phyloP scores from a whole-genome alignment of 2,888 invertebrate genomes.

The Dasysyrphus albostriatus region DNA sequence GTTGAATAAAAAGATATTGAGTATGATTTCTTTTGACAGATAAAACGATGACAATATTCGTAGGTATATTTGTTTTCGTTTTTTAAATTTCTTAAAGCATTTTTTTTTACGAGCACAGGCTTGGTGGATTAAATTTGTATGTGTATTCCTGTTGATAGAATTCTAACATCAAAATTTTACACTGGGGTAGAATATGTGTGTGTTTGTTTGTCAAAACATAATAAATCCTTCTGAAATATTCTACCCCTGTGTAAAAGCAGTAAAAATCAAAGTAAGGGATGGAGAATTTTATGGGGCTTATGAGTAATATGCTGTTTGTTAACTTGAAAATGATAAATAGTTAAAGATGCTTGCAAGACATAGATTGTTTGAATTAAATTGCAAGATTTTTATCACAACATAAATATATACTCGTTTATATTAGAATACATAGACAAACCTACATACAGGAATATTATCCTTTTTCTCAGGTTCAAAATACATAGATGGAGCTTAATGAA shows the following conservation, averaged over 20 bases:
- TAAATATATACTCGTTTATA: constrained; percentile 20
- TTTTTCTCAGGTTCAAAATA: constrained; percentile 18
- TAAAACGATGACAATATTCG: neutral
- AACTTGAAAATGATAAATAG: constrained; percentile 60
- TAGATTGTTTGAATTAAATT: neutral
- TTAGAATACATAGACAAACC: too few relatives aligned
- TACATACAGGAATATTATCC: constrained; percentile 2
- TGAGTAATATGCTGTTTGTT: constrained; percentile 30
- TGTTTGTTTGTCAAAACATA: constrained; percentile 4
- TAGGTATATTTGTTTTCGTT: neutral
- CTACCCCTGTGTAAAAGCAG: constrained; percentile 34
- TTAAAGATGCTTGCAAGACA: neutral
- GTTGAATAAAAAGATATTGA: constrained; percentile 4
- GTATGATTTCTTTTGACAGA: neutral
- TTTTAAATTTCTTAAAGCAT: neutral
- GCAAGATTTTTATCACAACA: constrained; percentile 4
- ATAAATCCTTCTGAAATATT: constrained; percentile 36
- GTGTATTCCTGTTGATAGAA: neutral
- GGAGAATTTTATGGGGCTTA: constrained; percentile 43
- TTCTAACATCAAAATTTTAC: neutral
- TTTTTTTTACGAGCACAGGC: neutral
- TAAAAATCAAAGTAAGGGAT: constrained; percentile 30
- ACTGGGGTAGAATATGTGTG: neutral
- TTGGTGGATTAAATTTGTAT: neutral
- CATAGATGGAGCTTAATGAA: constrained; percentile 2